These are phyloP conservation scores for Cecropterus lyciades DNA, from an alignment of 1,140 invertebrate species.

Conservation along the genomic window DNA sequence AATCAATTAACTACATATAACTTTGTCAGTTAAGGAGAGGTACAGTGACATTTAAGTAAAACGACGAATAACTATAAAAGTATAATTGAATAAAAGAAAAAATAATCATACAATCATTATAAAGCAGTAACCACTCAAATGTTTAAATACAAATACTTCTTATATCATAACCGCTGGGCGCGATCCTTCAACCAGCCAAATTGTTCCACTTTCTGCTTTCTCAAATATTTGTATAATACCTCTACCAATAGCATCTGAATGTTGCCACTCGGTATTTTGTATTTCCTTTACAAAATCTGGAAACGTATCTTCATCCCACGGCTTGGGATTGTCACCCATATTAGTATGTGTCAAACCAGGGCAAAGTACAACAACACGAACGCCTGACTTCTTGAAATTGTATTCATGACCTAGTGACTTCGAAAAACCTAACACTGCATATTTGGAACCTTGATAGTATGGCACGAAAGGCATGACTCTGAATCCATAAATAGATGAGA, in stretches of 20 bases:
- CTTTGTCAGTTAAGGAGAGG: no score
- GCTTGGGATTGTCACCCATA: conserved; percentile 58
- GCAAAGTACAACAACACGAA: conserved; percentile 82
- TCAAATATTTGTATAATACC: conserved; percentile 37
- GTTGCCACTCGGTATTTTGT: conserved; percentile 40
- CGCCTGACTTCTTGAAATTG: conserved; percentile 82
- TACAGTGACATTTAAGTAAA: no score
- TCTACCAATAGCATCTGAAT: conserved; percentile 42
- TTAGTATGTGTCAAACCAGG: conserved; percentile 82
- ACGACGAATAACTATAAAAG: no score
- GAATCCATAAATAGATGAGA: conserved; percentile 86
- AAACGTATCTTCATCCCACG: conserved; percentile 36
- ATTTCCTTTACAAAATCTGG: conserved; percentile 29
- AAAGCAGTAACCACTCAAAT: no score
- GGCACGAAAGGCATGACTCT: conserved; percentile 85
- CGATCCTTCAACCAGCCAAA: conserved; percentile 30
- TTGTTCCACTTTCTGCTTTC: conserved; percentile 26
- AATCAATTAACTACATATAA: no score
- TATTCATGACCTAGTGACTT: conserved; percentile 81
- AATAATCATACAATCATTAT: no score
- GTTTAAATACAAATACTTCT: no score
- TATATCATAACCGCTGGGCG: conserved; percentile 10
- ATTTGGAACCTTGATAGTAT: conserved; percentile 88
- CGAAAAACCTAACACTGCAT: conserved; percentile 84
- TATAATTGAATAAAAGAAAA: no score